Conservation (phyloP, 2,797 vertebrate species). For the Microtus californicus region DNA sequence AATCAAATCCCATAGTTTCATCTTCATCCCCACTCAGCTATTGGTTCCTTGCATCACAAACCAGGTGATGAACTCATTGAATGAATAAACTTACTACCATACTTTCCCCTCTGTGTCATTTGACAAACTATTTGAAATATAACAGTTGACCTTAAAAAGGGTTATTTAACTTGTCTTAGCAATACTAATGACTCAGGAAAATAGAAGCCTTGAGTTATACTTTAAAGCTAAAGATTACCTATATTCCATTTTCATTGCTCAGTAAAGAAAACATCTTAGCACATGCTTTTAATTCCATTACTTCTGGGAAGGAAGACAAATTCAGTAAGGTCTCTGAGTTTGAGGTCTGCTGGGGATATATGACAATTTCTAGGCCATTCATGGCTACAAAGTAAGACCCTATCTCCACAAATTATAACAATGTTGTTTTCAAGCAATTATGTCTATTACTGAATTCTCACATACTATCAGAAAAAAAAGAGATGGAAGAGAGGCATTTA, state of each 20-base stretch:
- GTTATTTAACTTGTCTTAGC: not conserved
- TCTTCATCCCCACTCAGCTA: not conserved
- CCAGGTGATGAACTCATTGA: not conserved
- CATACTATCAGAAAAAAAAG: conserved; percentile 3
- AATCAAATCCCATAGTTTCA: not conserved
- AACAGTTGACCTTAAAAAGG: not conserved
- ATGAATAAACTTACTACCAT: not conserved
- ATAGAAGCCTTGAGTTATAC: not conserved
- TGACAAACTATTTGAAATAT: not conserved
- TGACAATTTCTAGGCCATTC: not conserved
- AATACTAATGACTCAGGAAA: not conserved
- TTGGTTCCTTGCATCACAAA: not conserved
- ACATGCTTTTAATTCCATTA: not conserved
- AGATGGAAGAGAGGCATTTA: not conserved
- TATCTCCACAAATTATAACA: not conserved
- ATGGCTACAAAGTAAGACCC: not conserved
- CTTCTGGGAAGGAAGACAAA: not conserved
- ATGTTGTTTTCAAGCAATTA: not conserved
- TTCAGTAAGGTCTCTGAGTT: not conserved
- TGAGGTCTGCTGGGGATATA: not conserved
- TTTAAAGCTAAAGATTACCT: not conserved
- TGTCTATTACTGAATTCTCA: not conserved
- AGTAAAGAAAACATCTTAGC: not conserved
- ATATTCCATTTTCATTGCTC: not conserved
- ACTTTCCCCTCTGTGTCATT: accelerated